Conservation (phyloP, 2,113 vertebrate genomes). For the Scolopax mira region DNA sequence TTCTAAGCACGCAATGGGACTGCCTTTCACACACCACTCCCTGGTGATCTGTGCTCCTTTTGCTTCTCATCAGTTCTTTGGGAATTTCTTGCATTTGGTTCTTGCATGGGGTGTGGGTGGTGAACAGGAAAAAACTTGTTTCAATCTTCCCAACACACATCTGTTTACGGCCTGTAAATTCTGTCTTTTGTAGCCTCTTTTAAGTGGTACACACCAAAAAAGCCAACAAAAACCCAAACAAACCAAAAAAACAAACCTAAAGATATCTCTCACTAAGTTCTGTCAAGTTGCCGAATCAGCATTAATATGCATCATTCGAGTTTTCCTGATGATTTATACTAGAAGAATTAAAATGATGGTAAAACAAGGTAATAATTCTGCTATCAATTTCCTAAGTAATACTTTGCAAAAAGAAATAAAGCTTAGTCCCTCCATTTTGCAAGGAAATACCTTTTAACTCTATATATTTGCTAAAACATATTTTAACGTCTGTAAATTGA, state of each 20-base stretch:
- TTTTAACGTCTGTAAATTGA: not conserved
- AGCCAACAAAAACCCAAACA: too few species aligned
- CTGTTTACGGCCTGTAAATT: slow-evolving; percentile 21
- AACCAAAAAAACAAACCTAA: not conserved
- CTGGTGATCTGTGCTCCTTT: not conserved
- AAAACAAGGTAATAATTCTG: not conserved
- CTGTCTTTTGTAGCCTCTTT: not conserved
- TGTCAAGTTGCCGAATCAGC: not conserved
- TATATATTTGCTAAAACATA: not conserved
- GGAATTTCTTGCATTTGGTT: slow-evolving; percentile 9
- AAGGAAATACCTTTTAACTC: not conserved
- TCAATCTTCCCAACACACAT: not conserved
- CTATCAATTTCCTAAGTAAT: not conserved
- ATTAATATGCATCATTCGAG: not conserved
- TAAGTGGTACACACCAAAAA: not conserved
- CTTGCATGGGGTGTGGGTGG: not conserved
- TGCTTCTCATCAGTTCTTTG: slow-evolving; percentile 13
- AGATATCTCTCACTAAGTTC: not conserved
- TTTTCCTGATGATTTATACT: not conserved
- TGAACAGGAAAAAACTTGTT: slow-evolving; percentile 20
- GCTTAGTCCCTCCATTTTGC: not conserved
- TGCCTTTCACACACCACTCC: not conserved
- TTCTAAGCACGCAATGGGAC: not conserved
- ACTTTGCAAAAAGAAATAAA: not conserved
- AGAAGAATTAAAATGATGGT: not conserved